Evolutionary conservation across 2,888 invertebrate genomes (phyloP), one percentile per base, ranked within the genome.

Genomic region (Coenonympha arcania): DNA sequence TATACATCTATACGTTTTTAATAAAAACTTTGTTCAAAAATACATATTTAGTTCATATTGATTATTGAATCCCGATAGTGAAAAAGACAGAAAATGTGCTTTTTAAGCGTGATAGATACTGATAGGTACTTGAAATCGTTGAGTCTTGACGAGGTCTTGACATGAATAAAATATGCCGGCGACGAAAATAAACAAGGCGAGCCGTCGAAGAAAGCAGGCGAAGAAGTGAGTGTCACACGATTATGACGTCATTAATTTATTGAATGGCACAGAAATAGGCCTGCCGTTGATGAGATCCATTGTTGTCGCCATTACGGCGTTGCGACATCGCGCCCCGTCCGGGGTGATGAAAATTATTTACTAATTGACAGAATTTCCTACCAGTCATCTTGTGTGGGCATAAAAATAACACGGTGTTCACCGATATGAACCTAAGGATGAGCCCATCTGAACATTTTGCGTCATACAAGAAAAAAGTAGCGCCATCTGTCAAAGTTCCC

Each of bases 221-320:
- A 11, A 41, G 46, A 54, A 43, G 47, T 39, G 43, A 46, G 47
- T 43, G 44, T 40, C 24, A 16, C 31, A 40, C 50, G 44, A 47
- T 54, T 50, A 50, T 47, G 43, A 43, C 30, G 26, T 44, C 50
- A 54, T 54, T 54, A 54, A 54, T 54, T 34, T 54, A 50, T 50
- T 28, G 53, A 50, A 47, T 48, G 50, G 30, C 22, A 28, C 50
- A 19, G 39, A 30, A 54, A 48, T 34, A 50, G 39, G 24, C 43
- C 33, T 28, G 24, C 50, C 42, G 22, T 13, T 40, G 42, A 50
- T 47, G 50, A 42, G 37, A 37, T 39, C 46, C 47, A 54, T 54
- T 54, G 53, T 48, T 43, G 16, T 43, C 40, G 39, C 47, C 47
- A 43, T 31, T 54, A 50, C 18, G 34, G 6, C n/a, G n/a, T n/a